These are phyloP conservation scores for Heterodera schachtii DNA, from an alignment of 1,140 invertebrate genomes.

Conservation along the genomic window DNA sequence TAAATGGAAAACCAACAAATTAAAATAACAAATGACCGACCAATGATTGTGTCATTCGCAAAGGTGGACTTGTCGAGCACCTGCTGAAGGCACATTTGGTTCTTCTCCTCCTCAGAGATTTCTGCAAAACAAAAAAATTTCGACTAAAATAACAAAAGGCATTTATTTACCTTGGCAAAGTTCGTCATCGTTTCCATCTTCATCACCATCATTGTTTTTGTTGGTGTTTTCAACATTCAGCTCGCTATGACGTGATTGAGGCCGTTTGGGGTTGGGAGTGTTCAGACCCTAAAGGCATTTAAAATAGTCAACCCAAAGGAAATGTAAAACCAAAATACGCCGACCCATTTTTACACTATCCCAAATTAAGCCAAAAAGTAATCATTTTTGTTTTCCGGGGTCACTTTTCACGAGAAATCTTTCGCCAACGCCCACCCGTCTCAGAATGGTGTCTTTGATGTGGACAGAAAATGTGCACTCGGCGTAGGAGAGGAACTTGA, in stretches of 20 bases:
- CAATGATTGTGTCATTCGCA: slow-evolving; percentile 16
- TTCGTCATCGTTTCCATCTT: not conserved
- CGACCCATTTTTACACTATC: too few species aligned
- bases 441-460: slow-evolving; percentile 9
- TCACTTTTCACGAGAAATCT: too few species aligned
- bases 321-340: too few species aligned
- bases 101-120: slow-evolving; percentile 45
- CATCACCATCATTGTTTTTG: not conserved
- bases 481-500: slow-evolving; percentile 40
- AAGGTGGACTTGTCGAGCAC: slow-evolving; percentile 43
- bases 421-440: not conserved
- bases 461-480: slow-evolving; percentile 30
- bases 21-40: not conserved
- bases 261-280: not conserved
- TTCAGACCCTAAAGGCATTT: too few species aligned
- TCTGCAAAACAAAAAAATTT: not conserved
- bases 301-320: too few species aligned
- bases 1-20: not conserved
- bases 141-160: too few species aligned
- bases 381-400: too few species aligned
- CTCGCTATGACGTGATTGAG: not conserved
- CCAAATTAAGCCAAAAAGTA: too few species aligned
- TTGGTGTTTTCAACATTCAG: not conserved
- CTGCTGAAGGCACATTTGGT: slow-evolving; percentile 34
- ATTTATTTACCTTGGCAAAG: not conserved